Evolutionary conservation across 2,113 vertebrate species (phyloP), one percentile per base, ranked within the genome.

Genomic region (Archocentrus centrarchus): DNA sequence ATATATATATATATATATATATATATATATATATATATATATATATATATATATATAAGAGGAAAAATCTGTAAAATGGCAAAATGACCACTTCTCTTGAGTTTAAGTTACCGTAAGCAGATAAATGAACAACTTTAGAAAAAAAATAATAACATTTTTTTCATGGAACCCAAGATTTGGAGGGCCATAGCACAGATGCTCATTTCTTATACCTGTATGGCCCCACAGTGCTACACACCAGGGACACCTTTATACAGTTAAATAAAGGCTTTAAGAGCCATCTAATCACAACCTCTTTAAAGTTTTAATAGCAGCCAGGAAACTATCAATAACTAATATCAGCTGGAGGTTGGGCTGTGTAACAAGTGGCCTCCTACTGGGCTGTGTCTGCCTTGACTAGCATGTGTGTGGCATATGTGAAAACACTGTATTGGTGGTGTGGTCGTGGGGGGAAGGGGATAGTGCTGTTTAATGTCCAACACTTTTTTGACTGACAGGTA

Each of bases 241-340:
- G 89, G 89, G 79, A 1, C 57, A 89, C 27, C 89, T 92, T 92
- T 89, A 93, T 85, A 92, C 89, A 63, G 85, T 89, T 88, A 93
- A 91, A 93, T 90, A 22, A 88, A 91, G 30, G 76, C 85, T 86
- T 93, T 94, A 82, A 89, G 93, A 93, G 87, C 59, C 83, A 73
- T 82, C 89, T 94, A 93, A 93, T 94, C 84, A 11, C 83, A 91
- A 83, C 86, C 93, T 88, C 88, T 92, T 90, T 94, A 92, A 95
- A 93, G 63, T 79, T 91, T 94, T 94, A 93, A 95, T 90, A 59
- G 75, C 63, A 79, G 59, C 57, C 78, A 86, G 86, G 94, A 88
- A 93, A 95, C 90, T 95, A 94, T 94, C 30, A 89, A 94, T 93
- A 94, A 95, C 88, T 94, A 90, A 93, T 94, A 94, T 95, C 93